Conservation (phyloP, 1,140 invertebrate species). For the Atta colombica region DNA sequence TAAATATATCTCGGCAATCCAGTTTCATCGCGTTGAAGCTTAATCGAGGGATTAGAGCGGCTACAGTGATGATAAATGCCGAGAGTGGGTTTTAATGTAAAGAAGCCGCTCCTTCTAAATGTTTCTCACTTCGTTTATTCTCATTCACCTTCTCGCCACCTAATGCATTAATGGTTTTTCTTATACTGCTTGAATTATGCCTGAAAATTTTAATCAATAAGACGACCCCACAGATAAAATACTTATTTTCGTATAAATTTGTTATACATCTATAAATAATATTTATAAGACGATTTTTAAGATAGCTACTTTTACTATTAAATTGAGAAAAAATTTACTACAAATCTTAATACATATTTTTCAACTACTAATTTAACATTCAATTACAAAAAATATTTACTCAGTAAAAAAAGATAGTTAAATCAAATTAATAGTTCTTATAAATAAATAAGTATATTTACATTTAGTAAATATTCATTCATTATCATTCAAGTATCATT, state of each 20-base stretch:
- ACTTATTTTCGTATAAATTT: constrained; percentile 8
- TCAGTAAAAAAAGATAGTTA: too few relatives aligned
- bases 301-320: not conserved
- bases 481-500: too few relatives aligned
- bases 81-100: constrained; percentile 44
- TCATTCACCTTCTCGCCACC: constrained; percentile 27
- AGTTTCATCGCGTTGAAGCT: constrained; percentile 40
- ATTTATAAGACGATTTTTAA: constrained; percentile 12
- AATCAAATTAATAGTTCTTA: too few relatives aligned
- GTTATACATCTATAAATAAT: not conserved
- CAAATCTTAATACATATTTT: too few relatives aligned
- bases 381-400: too few relatives aligned
- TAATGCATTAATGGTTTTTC: not conserved
- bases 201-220: constrained; percentile 21
- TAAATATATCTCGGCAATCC: constrained; percentile 44
- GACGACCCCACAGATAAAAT: not conserved
- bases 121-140: constrained; percentile 54
- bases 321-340: not conserved
- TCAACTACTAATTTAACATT: too few relatives aligned
- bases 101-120: constrained; percentile 68
- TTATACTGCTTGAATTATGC: not conserved
- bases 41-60: constrained; percentile 63
- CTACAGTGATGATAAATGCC: constrained; percentile 65
- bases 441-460: too few relatives aligned
- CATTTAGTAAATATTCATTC: too few relatives aligned